phyloP scores from a whole-genome alignment of 2,797 vertebrate species.

The Pachyuromys duprasi region DNA sequence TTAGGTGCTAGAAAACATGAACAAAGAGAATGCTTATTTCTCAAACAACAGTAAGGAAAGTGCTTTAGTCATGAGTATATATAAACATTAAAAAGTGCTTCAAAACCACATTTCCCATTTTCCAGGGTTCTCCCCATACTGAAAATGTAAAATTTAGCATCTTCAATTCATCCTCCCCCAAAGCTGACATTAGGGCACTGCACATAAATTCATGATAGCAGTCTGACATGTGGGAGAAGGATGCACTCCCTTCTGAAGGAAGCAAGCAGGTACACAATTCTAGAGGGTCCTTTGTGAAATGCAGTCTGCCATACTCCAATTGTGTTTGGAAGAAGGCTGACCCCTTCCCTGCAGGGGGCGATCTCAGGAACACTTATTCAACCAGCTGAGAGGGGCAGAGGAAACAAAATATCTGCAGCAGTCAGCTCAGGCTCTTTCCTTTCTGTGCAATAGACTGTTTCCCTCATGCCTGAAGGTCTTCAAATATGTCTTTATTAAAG shows the following conservation, averaged over 20 bases:
- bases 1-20: neutral
- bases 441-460: neutral
- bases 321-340: neutral
- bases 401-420: accelerated
- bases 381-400: neutral
- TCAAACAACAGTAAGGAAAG: neutral
- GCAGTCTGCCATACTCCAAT: neutral
- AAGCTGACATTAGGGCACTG: neutral
- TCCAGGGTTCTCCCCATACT: neutral
- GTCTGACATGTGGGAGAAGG: neutral
- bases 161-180: neutral
- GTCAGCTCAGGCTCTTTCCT: neutral
- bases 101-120: neutral
- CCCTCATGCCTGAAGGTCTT: neutral
- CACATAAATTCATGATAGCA: neutral
- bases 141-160: neutral
- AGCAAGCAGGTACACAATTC: accelerated
- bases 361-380: too few species aligned
- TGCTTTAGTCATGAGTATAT: neutral
- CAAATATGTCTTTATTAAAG: neutral
- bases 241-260: neutral
- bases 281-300: neutral
- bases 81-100: neutral
- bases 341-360: neutral
- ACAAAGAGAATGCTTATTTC: neutral